Conservation (phyloP, 2,797 vertebrate species). For the Spondyliosoma cantharus region DNA sequence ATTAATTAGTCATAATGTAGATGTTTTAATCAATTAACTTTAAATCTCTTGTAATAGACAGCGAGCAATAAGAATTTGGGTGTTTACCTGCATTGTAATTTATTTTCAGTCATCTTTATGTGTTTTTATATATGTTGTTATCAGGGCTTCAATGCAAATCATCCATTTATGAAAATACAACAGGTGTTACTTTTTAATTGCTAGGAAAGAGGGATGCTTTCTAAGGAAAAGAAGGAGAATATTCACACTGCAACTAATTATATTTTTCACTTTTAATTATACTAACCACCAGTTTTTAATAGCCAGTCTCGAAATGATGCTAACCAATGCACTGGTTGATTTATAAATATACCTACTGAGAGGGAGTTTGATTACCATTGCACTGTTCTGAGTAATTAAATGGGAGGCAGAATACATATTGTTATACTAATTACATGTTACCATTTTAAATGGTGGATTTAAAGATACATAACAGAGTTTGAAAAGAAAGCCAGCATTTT, state of each 20-base stretch:
- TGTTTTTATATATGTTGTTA: too few species aligned
- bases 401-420: not conserved
- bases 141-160: too few species aligned
- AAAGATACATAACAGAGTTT: not conserved
- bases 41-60: too few species aligned
- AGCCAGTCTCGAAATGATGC: slow-evolving; percentile 15
- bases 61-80: too few species aligned
- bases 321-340: slow-evolving; percentile 10
- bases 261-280: slow-evolving; percentile 42
- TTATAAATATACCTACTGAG: slow-evolving; percentile 37
- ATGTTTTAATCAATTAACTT: too few species aligned
- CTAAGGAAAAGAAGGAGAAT: not conserved
- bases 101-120: too few species aligned
- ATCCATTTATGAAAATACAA: not conserved
- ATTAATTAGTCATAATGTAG: too few species aligned
- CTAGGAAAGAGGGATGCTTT: not conserved
- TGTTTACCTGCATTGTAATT: too few species aligned
- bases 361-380: slow-evolving; percentile 21
- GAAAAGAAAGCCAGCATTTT: not conserved
- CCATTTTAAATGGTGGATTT: not conserved
- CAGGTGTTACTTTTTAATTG: not conserved
- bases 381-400: slow-evolving; percentile 1
- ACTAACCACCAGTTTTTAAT: slow-evolving; percentile 5
- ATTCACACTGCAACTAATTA: slow-evolving; percentile 10
- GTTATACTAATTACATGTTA: slow-evolving; percentile 17